Evolutionary conservation across 2,797 vertebrate species (phyloP), one percentile per base, ranked within the genome.

Genomic region (Agapornis canus): DNA sequence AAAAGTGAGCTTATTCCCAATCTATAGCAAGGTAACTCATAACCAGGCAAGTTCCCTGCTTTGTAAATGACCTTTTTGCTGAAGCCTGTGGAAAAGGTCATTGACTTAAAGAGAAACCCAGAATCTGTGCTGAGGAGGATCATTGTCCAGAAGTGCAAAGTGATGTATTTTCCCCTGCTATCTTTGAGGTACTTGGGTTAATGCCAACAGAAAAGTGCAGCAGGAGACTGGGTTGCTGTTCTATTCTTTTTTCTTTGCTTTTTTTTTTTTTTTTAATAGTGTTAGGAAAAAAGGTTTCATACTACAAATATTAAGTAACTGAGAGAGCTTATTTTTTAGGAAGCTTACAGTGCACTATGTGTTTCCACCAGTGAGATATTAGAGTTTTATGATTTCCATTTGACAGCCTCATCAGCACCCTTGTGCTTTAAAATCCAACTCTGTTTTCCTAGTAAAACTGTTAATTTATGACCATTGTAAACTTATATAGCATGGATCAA

Each of bases 401-500:
- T 88, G 56, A 70, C 25, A 89, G n/a, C 15, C 26, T 60, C 39
- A 29, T 94, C 37, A 77, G 49, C 40, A 84, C 9, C 20, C 21
- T 77, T 6, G 9, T 75, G 59, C 52, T 43, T 76, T 65, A 88
- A 81, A 89, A 72, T 66, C 19, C 45, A 66, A 3, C 39, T 60
- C 73, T 76, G 29, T 25, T 82, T 85, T 27, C 29, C n/a, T 49
- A 71, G 71, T 77, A 52, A 15, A 79, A 60, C n/a, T 76, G 37
- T 95, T 94, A 88, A 86, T 91, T 92, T 95, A 45, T 86, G 32
- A 32, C n/a, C 65, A 32, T 65, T 85, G 13, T 63, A 60, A 92
- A 90, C 39, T 83, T 89, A 39, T 78, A 32, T 80, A 82, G 19
- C 15, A 21, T 52, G 66, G 26, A 92, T 92, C 82, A 75, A 13